Evolutionary conservation across 2,797 vertebrate genomes (phyloP).

Genomic region (Mormyrus hasselquistii): DNA sequence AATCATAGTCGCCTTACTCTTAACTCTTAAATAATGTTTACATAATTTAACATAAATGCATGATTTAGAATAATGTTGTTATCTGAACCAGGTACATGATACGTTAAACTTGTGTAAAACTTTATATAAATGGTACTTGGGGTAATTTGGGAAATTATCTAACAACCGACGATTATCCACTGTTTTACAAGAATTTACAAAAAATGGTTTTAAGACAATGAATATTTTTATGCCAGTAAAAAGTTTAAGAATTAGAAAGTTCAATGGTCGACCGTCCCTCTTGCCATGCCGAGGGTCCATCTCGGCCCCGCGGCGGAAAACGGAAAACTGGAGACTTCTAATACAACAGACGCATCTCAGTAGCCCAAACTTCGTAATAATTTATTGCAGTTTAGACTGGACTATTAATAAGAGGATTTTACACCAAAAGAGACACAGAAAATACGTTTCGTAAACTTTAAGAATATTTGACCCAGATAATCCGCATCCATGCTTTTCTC

Average conservation of each 20-base stretch:
- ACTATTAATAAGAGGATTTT: slow-evolving; percentile 61
- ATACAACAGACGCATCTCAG: not conserved
- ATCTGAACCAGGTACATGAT: not conserved
- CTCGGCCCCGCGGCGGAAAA: not conserved
- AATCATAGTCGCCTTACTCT: not conserved
- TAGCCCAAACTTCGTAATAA: slow-evolving; percentile 35
- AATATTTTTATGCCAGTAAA: not conserved
- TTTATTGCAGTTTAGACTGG: slow-evolving; percentile 70
- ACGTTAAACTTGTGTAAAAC: not conserved
- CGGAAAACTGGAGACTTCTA: not conserved
- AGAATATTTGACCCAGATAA: not conserved
- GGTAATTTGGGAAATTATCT: not conserved
- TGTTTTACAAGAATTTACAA: not conserved
- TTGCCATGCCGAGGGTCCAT: not conserved
- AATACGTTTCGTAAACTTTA: not conserved
- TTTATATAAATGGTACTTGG: not conserved
- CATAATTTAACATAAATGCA: not conserved
- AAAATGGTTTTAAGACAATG: not conserved
- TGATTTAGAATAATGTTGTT: not conserved
- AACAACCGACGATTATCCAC: not conserved
- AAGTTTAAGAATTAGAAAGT: not conserved
- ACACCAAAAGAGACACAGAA: slow-evolving; percentile 43
- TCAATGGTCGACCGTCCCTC: not conserved
- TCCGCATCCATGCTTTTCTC: not conserved
- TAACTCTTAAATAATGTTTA: not conserved